phyloP scores from a whole-genome alignment of 2,797 vertebrate genomes.

The Aulostomus chinensis region DNA sequence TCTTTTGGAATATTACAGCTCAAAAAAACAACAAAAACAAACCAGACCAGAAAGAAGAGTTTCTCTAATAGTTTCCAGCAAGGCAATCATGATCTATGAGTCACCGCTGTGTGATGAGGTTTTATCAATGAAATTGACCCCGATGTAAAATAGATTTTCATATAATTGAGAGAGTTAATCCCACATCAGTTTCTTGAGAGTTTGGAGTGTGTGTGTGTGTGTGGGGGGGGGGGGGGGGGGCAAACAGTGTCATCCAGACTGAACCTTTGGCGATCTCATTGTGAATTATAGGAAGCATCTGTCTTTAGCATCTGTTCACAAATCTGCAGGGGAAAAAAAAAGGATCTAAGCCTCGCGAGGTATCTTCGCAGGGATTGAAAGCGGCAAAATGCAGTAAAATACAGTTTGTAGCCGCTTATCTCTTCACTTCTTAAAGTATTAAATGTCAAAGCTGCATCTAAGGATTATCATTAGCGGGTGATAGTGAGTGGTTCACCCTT shows the following conservation, averaged over 20 bases:
- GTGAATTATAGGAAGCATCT: slow-evolving; percentile 52
- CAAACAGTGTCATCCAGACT: slow-evolving; percentile 41
- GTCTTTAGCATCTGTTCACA: slow-evolving; percentile 59
- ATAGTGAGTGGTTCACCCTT: no score
- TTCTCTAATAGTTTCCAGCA: no score
- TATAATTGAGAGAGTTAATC: no score
- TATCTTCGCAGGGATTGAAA: background rate
- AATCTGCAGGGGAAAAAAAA: slow-evolving; percentile 57
- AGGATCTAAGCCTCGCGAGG: slow-evolving; percentile 27
- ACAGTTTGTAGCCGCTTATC: background rate
- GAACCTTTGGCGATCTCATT: slow-evolving; percentile 58
- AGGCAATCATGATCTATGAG: no score
- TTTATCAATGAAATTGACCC: slow-evolving; percentile 29
- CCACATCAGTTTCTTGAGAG: slow-evolving; percentile 36
- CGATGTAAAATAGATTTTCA: no score
- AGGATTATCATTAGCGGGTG: background rate
- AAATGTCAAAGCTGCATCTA: background rate
- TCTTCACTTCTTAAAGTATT: background rate
- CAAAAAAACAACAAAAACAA: background rate
- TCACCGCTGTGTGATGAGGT: no score
- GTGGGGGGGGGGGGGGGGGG: slow-evolving; percentile 7
- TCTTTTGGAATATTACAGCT: background rate
- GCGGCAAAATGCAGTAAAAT: background rate
- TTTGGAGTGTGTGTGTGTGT: background rate
- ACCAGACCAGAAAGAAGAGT: no score